These are phyloP conservation scores for Zalophus californianus DNA, from an alignment of 2,797 vertebrate genomes.

Conservation along the genomic window DNA sequence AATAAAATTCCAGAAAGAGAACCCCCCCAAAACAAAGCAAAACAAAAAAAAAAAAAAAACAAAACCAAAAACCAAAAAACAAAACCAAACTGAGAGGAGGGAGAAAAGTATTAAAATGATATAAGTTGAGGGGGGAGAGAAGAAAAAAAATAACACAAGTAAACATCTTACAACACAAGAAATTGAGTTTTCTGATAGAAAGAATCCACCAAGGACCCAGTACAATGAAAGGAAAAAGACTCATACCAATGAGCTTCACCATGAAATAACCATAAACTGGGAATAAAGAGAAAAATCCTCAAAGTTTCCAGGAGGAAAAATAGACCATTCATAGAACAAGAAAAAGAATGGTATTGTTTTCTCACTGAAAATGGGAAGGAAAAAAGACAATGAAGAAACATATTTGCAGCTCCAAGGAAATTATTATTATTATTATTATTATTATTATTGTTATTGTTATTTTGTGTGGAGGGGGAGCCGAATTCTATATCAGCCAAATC, in stretches of 20 bases:
- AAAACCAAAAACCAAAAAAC: background rate
- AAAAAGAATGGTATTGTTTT: background rate
- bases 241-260: background rate
- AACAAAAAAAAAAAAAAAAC: background rate
- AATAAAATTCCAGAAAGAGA: constrained; percentile 43
- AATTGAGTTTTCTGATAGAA: background rate
- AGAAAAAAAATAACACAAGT: background rate
- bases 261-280: background rate
- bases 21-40: background rate
- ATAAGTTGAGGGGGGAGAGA: background rate
- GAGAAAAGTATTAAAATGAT: background rate
- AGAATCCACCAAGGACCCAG: background rate
- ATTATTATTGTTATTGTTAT: background rate
- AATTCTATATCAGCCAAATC: background rate
- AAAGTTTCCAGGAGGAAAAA: background rate
- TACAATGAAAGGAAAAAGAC: background rate
- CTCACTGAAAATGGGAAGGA: background rate
- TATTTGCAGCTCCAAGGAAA: background rate
- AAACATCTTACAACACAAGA: background rate
- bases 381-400: background rate
- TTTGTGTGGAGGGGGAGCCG: background rate
- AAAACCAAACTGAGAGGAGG: background rate
- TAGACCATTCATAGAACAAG: background rate
- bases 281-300: background rate
- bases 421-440: background rate